These are phyloP conservation scores for Choreutis nemorana DNA, from an alignment of 2,888 invertebrate genomes.

Conservation along the genomic window DNA sequence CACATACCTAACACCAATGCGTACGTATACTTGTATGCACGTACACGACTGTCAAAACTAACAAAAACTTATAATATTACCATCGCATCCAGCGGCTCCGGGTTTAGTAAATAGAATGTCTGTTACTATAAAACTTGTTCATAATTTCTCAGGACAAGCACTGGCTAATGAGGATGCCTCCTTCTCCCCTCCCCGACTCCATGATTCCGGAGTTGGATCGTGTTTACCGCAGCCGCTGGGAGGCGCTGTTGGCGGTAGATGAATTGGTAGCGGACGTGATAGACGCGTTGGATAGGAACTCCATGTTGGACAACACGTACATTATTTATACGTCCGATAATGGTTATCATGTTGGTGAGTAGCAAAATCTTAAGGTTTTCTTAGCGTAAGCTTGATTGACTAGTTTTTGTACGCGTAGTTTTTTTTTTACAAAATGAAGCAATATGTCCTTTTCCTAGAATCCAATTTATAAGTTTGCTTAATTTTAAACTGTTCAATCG, in stretches of 20 bases:
- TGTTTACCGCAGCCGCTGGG: conserved; percentile 78
- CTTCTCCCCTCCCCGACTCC: conserved; percentile 67
- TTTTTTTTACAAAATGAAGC: too few species aligned
- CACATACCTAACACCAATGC: too few species aligned
- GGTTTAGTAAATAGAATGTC: too few species aligned
- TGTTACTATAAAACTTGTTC: too few species aligned
- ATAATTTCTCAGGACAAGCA: conserved; percentile 82
- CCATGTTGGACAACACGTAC: conserved; percentile 76
- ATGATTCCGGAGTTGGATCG: conserved; percentile 71
- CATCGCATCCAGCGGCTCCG: too few species aligned
- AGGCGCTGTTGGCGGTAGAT: conserved; percentile 85
- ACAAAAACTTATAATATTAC: too few species aligned
- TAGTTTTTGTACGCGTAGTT: background rate
- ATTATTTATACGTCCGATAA: conserved; percentile 89
- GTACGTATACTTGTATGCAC: too few species aligned
- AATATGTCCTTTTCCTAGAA: too few species aligned
- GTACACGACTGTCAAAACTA: background rate
- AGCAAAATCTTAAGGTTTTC: too few species aligned
- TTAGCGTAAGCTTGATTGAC: background rate
- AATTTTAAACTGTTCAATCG: too few species aligned
- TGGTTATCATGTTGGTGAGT: conserved; percentile 86
- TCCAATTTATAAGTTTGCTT: too few species aligned
- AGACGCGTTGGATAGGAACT: conserved; percentile 52
- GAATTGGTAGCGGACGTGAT: conserved; percentile 78
- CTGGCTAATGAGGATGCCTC: conserved; percentile 80